Conservation (phyloP, 2,113 vertebrate species). For the Struthio camelus region DNA sequence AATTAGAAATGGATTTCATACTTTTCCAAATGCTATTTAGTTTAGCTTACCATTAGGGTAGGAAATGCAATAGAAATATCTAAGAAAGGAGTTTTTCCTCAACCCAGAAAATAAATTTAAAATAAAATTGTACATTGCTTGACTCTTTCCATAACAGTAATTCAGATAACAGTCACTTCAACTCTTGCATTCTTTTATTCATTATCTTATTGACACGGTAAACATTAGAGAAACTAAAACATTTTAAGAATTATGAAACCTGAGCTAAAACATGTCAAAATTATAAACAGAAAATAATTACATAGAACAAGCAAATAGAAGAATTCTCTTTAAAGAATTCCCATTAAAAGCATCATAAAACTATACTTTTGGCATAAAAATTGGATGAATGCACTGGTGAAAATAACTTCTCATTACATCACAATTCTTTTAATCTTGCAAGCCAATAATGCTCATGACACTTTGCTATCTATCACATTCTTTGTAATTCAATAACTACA, state of each 20-base stretch:
- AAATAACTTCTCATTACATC: background rate
- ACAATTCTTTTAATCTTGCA: background rate
- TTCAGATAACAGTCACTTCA: background rate
- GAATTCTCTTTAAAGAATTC: background rate
- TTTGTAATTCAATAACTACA: background rate
- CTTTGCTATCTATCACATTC: background rate
- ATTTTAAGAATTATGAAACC: background rate
- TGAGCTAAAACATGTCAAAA: background rate
- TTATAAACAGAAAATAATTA: background rate
- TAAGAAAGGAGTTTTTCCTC: background rate
- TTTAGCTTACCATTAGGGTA: background rate
- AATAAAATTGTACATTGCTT: accelerated
- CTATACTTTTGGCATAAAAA: background rate
- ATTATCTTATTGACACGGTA: background rate
- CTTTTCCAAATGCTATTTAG: background rate
- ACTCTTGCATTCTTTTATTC: background rate
- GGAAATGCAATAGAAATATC: background rate
- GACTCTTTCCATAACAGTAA: background rate
- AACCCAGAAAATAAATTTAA: background rate
- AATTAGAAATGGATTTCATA: background rate
- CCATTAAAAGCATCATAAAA: background rate
- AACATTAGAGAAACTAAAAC: background rate
- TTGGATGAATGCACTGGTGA: background rate
- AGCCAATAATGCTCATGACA: background rate
- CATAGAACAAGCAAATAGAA: background rate